phyloP scores from a whole-genome alignment of 2,888 invertebrate genomes.

The Nemotelus nigrinus region DNA sequence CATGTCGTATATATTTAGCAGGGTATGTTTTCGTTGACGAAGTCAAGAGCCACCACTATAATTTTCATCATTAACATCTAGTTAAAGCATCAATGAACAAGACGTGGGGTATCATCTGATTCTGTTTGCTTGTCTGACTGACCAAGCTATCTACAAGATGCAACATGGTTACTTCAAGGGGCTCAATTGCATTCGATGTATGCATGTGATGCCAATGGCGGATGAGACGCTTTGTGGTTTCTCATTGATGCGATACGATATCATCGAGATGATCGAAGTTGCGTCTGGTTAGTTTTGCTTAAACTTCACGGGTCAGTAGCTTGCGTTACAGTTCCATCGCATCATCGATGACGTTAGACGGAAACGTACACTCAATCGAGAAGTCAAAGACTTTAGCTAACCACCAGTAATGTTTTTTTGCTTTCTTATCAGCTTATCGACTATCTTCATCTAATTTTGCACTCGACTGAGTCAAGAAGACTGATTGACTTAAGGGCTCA shows the following conservation, averaged over 20 bases:
- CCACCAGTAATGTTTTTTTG: background rate
- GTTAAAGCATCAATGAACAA: conserved; percentile 2
- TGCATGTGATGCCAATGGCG: background rate
- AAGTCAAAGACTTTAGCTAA: background rate
- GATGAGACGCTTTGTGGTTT: conserved; percentile 15
- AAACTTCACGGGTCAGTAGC: background rate
- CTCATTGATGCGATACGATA: conserved; percentile 14
- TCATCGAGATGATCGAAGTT: background rate
- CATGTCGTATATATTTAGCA: no score
- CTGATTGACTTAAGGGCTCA: conserved; percentile 1
- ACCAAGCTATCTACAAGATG: no score
- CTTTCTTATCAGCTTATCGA: conserved; percentile 1
- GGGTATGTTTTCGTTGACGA: no score
- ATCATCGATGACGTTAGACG: background rate
- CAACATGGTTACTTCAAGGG: no score
- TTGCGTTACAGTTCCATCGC: background rate
- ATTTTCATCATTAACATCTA: background rate
- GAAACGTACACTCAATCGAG: background rate
- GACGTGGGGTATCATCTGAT: background rate
- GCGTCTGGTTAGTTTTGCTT: conserved; percentile 2
- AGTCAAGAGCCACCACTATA: no score
- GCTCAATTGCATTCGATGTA: no score
- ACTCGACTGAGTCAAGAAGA: conserved; percentile 2
- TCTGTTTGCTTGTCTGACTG: background rate
- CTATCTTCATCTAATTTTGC: conserved; percentile 20